Evolutionary conservation across 2,888 invertebrate species (phyloP).

Genomic region (Minunthozetes semirufus): DNA sequence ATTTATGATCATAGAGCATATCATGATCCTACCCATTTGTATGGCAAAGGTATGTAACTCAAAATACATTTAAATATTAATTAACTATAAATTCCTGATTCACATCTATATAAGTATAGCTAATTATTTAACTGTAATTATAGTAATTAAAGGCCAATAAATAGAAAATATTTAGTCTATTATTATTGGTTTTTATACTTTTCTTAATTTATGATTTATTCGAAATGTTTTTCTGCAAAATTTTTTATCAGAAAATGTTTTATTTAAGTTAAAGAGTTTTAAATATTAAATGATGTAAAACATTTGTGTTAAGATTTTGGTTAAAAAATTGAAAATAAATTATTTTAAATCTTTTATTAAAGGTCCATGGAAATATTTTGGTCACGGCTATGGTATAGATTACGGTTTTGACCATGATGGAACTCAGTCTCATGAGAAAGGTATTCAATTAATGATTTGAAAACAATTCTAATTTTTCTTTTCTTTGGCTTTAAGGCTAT

Average conservation of each 20-base stretch:
- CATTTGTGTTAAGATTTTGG: not conserved
- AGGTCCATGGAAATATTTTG: constrained; percentile 21
- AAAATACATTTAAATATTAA: too few relatives aligned
- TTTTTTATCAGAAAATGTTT: too few relatives aligned
- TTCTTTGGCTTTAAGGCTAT: too few relatives aligned
- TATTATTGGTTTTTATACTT: constrained; percentile 13
- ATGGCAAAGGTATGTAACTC: constrained; percentile 26
- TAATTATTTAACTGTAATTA: too few relatives aligned
- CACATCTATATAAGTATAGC: too few relatives aligned
- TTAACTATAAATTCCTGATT: too few relatives aligned
- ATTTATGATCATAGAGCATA: constrained; percentile 36
- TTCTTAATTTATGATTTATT: constrained; percentile 20
- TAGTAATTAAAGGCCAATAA: too few relatives aligned
- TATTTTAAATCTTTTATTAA: not conserved
- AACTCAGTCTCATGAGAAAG: constrained; percentile 30
- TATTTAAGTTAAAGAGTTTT: not conserved
- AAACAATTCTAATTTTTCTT: too few relatives aligned
- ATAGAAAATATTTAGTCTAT: too few relatives aligned
- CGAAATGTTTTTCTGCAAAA: not conserved
- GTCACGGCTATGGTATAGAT: constrained; percentile 37
- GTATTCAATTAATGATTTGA: constrained; percentile 28
- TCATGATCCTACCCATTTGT: constrained; percentile 31
- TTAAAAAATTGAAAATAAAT: not conserved
- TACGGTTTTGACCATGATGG: constrained; percentile 36
- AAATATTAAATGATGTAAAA: not conserved